Percentiles rank a stretch among this genome's conserved stretches.
These are phyloP conservation scores for Ptychoptera contaminata DNA, from an alignment of 2,888 invertebrate species.

Conservation along the genomic window DNA sequence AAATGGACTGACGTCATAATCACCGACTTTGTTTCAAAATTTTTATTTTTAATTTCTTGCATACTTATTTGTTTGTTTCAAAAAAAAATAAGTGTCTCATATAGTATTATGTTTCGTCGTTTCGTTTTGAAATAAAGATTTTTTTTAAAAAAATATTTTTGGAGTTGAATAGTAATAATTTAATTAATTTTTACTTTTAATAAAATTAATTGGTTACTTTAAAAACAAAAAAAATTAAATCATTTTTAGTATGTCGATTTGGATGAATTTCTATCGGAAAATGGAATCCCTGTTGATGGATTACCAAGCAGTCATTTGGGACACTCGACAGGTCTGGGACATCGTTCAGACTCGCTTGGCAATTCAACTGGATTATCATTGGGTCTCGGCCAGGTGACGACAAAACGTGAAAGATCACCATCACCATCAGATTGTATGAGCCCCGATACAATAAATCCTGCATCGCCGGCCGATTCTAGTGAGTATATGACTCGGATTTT, in stretches of 20 bases:
- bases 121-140: too few species aligned
- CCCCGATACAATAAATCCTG: slow-evolving; percentile 76
- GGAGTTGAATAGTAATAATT: not conserved
- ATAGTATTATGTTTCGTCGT: too few species aligned
- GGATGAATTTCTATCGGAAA: slow-evolving; percentile 93
- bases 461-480: slow-evolving; percentile 84
- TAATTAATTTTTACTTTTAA: not conserved
- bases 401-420: slow-evolving; percentile 75
- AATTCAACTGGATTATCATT: slow-evolving; percentile 41
- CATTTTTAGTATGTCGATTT: slow-evolving; percentile 80
- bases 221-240: not conserved
- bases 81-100: too few species aligned
- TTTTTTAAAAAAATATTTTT: not conserved
- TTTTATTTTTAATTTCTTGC: too few species aligned
- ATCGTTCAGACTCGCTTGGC: slow-evolving; percentile 32
- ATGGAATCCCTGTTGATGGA: slow-evolving; percentile 70
- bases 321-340: slow-evolving; percentile 29
- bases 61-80: too few species aligned
- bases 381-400: slow-evolving; percentile 45
- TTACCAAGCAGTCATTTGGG: slow-evolving; percentile 42
- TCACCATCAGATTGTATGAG: slow-evolving; percentile 81
- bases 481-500: slow-evolving; percentile 30
- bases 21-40: too few species aligned
- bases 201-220: not conserved
- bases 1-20: too few species aligned